Conservation (phyloP, 2,888 invertebrate species). For the Lycocerus yunnanus region DNA sequence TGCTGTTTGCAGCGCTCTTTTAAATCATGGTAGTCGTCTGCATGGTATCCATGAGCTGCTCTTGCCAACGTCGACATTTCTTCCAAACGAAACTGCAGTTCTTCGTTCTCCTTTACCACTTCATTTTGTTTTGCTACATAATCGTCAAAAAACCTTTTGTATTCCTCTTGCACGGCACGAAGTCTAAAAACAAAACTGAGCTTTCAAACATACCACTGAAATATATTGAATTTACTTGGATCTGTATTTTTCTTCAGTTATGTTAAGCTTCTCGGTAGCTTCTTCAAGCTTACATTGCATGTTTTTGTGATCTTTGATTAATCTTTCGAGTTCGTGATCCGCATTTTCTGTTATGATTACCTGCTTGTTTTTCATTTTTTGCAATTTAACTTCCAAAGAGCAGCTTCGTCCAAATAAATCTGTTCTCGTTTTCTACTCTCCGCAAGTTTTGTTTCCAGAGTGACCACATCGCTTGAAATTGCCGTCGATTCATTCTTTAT, state of each 20-base stretch:
- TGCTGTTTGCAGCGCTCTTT: neutral
- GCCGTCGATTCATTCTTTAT: slow-evolving; percentile 1
- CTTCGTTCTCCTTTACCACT: slow-evolving; percentile 29
- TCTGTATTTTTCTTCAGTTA: slow-evolving; percentile 19
- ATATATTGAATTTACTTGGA: slow-evolving; percentile 13
- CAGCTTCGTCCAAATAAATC: slow-evolving; percentile 21
- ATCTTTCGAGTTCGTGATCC: slow-evolving; percentile 21
- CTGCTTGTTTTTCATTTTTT: slow-evolving; percentile 16
- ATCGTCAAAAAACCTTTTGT: slow-evolving; percentile 13
- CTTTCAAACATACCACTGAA: neutral
- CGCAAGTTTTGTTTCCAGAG: slow-evolving; percentile 8
- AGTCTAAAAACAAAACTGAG: neutral
- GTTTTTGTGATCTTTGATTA: slow-evolving; percentile 16
- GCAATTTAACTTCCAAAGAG: slow-evolving; percentile 26
- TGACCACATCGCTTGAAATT: neutral
- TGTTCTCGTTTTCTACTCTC: slow-evolving; percentile 18
- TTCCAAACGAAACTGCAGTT: slow-evolving; percentile 28
- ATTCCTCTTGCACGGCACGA: slow-evolving; percentile 24
- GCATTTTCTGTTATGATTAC: slow-evolving; percentile 3
- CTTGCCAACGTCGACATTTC: neutral
- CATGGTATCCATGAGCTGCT: neutral
- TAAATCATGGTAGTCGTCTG: neutral
- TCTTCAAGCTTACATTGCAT: slow-evolving; percentile 29
- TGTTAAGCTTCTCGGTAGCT: slow-evolving; percentile 11
- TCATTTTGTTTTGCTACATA: slow-evolving; percentile 23